phyloP scores from a whole-genome alignment of 2,113 vertebrate genomes.

The Madoqua kirkii region DNA sequence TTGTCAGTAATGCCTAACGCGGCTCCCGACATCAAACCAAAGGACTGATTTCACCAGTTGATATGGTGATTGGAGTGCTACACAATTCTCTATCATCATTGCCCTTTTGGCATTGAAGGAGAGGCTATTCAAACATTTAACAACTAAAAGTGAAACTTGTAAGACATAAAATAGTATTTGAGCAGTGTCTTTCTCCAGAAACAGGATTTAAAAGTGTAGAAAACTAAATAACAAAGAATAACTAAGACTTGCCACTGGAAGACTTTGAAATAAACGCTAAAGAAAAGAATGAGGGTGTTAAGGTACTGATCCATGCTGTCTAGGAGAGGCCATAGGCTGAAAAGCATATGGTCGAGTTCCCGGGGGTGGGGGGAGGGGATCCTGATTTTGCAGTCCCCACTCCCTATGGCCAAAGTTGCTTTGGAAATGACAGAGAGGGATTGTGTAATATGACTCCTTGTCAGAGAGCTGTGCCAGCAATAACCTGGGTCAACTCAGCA shows the following conservation, averaged over 20 bases:
- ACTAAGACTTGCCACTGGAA: background rate
- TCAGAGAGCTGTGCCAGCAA: conserved; percentile 22
- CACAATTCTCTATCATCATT: background rate
- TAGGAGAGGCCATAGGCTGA: background rate
- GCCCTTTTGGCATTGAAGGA: background rate
- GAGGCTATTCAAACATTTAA: background rate
- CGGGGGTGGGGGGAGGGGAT: background rate
- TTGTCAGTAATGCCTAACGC: too few relatives aligned
- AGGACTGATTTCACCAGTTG: background rate
- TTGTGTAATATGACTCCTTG: conserved; percentile 9
- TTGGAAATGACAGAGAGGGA: conserved; percentile 23
- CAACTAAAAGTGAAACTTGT: conserved; percentile 3
- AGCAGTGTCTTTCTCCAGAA: background rate
- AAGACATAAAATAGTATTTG: background rate
- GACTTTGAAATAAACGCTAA: background rate
- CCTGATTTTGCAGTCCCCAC: background rate
- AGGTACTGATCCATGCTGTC: background rate
- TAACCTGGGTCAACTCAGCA: background rate
- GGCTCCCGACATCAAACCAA: background rate
- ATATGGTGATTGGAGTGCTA: background rate
- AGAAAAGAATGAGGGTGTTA: background rate
- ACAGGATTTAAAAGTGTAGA: background rate
- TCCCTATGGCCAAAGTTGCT: background rate
- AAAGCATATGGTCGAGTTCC: background rate
- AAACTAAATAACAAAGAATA: background rate